Evolutionary conservation across 2,113 vertebrate genomes (phyloP).

Genomic region (Nothobranchius furzeri): DNA sequence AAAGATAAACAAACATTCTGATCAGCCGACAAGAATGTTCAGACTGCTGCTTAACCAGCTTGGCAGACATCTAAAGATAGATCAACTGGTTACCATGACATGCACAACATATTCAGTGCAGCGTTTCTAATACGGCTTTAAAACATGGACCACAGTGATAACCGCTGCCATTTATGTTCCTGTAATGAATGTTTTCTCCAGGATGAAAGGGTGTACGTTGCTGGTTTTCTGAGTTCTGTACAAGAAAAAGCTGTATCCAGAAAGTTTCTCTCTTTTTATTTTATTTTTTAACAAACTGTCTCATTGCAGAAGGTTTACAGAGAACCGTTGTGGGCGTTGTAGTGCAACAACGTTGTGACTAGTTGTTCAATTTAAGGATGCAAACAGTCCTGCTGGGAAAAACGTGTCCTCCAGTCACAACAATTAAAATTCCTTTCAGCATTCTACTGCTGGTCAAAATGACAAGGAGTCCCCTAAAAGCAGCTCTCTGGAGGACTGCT

Average conservation of each 20-base stretch:
- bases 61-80: conserved; percentile 28
- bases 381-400: no score
- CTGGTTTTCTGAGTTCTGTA: no score
- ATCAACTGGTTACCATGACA: conserved; percentile 36
- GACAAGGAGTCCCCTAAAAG: not conserved
- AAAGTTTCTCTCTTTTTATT: no score
- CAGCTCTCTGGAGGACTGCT: not conserved
- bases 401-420: not conserved
- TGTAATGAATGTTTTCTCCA: conserved; percentile 1
- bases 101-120: conserved; percentile 30
- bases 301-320: no score
- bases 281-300: no score
- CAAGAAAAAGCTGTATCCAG: no score
- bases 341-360: no score
- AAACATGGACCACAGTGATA: conserved; percentile 22
- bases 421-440: not conserved
- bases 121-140: conserved; percentile 34
- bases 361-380: no score
- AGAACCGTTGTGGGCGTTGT: no score
- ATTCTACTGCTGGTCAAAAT: not conserved
- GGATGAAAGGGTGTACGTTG: not conserved
- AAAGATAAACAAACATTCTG: conserved; percentile 29
- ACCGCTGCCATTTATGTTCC: conserved; percentile 16
- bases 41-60: conserved; percentile 32
- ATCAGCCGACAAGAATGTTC: conserved; percentile 8